Conservation (phyloP, 2,888 invertebrate genomes). For the Acanthosepion esculentum region DNA sequence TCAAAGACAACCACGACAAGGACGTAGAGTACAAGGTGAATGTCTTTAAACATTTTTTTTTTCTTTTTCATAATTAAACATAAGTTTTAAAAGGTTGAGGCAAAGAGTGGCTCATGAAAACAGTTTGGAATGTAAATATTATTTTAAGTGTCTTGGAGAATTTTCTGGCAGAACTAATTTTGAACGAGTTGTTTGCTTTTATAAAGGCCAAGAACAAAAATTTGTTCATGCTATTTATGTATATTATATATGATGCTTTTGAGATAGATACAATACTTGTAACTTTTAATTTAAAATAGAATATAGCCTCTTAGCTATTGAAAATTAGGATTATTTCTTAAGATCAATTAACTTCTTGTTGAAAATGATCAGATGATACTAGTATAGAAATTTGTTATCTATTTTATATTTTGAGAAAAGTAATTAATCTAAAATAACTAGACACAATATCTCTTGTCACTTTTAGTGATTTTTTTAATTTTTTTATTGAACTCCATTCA, state of each 20-base stretch:
- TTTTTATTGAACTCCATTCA: no score
- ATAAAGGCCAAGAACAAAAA: not conserved
- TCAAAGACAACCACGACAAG: slow-evolving; percentile 70
- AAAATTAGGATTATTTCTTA: not conserved
- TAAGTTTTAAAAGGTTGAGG: not conserved
- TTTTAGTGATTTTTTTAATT: no score
- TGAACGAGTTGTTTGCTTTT: not conserved
- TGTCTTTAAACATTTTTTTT: slow-evolving; percentile 38
- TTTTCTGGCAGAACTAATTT: not conserved
- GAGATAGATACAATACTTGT: not conserved
- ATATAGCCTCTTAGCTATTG: not conserved
- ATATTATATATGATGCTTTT: not conserved
- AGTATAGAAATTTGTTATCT: not conserved
- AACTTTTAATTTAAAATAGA: not conserved
- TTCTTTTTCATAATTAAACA: not conserved
- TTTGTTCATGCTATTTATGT: not conserved
- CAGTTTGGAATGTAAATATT: not conserved
- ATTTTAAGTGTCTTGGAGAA: not conserved
- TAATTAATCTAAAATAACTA: not conserved
- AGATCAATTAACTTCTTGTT: no score
- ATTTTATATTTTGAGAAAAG: not conserved
- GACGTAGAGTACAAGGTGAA: slow-evolving; percentile 70
- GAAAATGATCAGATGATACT: not conserved
- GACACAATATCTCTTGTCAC: not conserved
- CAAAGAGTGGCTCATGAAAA: not conserved